phyloP scores from a whole-genome alignment of 2,888 invertebrate species.

The Chalcis sispes region DNA sequence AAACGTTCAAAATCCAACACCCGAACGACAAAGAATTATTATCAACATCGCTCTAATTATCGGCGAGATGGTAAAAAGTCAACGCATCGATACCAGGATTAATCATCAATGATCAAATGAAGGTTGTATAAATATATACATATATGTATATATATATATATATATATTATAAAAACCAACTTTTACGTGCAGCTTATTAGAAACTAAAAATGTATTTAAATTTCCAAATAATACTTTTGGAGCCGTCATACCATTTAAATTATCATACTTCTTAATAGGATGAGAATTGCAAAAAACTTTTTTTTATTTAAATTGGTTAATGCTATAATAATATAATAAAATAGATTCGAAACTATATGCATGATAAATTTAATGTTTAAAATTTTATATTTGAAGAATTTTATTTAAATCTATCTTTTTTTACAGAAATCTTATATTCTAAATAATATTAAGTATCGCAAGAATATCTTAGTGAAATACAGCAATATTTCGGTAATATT shows the following conservation, averaged over 20 bases:
- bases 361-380: no score
- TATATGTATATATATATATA: slow-evolving; percentile 14
- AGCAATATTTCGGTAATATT: no score
- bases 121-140: slow-evolving; percentile 44
- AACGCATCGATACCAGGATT: slow-evolving; percentile 74
- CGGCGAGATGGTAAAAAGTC: slow-evolving; percentile 74
- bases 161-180: not conserved
- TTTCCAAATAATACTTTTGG: no score
- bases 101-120: slow-evolving; percentile 57
- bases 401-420: no score
- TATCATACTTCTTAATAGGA: no score
- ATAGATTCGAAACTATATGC: no score
- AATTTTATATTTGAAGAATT: no score
- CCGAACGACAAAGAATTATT: slow-evolving; percentile 61
- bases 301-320: not conserved
- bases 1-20: slow-evolving; percentile 68
- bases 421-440: no score
- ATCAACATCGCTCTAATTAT: slow-evolving; percentile 60
- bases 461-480: no score
- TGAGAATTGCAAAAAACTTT: no score
- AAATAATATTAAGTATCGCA: no score
- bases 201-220: not conserved
- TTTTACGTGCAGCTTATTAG: not conserved
- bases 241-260: no score
- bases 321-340: not conserved